Evolutionary conservation across 2,888 invertebrate genomes (phyloP).

Genomic region (Gortyna flavago): DNA sequence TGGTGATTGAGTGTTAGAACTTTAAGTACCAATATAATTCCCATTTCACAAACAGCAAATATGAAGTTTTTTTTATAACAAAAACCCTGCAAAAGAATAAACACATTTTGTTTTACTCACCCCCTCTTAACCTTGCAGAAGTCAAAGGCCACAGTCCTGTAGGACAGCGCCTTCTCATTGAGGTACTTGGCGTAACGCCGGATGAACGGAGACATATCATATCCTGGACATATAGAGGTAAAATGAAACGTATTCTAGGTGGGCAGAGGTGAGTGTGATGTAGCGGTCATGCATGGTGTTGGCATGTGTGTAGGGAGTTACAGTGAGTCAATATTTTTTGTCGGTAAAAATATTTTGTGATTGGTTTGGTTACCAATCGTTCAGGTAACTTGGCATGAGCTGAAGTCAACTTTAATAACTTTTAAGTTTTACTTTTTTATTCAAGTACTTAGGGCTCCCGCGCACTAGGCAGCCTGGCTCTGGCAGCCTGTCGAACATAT

Average conservation of each 20-base stretch:
- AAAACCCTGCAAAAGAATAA: not conserved
- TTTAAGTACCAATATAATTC: not conserved
- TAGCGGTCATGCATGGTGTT: slow-evolving; percentile 57
- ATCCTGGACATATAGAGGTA: slow-evolving; percentile 91
- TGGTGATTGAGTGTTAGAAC: not conserved
- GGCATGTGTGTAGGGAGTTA: not conserved
- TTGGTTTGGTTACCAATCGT: not conserved
- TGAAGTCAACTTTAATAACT: no score
- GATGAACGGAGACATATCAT: slow-evolving; percentile 99
- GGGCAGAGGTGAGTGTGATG: slow-evolving; percentile 9
- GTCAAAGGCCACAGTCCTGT: slow-evolving; percentile 99
- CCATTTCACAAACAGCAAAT: no score
- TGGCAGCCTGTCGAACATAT: no score
- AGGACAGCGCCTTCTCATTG: slow-evolving; percentile 99
- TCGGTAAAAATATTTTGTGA: not conserved
- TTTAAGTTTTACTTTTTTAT: no score
- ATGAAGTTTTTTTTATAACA: not conserved
- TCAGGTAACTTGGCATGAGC: not conserved
- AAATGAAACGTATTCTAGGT: slow-evolving; percentile 39
- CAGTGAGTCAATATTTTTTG: not conserved
- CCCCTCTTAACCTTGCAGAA: slow-evolving; percentile 99
- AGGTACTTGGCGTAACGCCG: slow-evolving; percentile 99
- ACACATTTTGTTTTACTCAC: slow-evolving; percentile 89
- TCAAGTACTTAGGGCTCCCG: no score
- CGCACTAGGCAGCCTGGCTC: no score